phyloP scores from a whole-genome alignment of 2,113 vertebrate genomes.

The Nothocercus julius region DNA sequence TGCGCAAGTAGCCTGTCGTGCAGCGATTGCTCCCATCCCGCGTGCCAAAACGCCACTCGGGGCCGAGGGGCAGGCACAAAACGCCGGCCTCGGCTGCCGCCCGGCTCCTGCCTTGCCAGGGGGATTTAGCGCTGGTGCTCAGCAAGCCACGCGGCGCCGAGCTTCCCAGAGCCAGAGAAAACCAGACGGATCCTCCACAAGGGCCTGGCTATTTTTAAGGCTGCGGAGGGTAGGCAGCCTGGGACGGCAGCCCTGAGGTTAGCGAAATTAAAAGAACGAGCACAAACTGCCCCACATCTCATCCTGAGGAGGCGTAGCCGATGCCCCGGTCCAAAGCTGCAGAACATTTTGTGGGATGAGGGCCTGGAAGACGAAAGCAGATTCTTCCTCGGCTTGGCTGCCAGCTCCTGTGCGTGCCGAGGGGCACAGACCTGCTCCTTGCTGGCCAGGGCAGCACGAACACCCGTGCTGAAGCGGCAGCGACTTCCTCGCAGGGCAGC shows the following conservation, averaged over 20 bases:
- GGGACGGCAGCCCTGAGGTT: accelerated
- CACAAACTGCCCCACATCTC: accelerated
- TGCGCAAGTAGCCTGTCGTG: neutral
- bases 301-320: neutral
- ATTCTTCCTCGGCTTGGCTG: accelerated
- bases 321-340: neutral
- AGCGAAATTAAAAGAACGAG: neutral
- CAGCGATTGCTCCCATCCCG: too few species aligned
- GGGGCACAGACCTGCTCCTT: accelerated
- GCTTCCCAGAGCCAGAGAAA: neutral
- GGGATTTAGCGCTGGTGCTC: neutral
- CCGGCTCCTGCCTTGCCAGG: neutral
- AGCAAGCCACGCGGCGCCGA: accelerated
- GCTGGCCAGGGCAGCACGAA: accelerated
- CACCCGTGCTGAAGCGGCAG: accelerated
- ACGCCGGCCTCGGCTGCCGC: too few species aligned
- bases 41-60: too few species aligned
- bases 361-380: neutral
- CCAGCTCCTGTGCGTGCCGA: accelerated
- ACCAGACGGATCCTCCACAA: neutral
- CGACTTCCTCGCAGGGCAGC: accelerated
- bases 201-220: neutral
- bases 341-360: accelerated
- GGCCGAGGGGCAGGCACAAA: too few species aligned
- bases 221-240: neutral